Conservation (phyloP, 53 echinoderm and acorn worm genomes). For the Actinopyga echinites region DNA sequence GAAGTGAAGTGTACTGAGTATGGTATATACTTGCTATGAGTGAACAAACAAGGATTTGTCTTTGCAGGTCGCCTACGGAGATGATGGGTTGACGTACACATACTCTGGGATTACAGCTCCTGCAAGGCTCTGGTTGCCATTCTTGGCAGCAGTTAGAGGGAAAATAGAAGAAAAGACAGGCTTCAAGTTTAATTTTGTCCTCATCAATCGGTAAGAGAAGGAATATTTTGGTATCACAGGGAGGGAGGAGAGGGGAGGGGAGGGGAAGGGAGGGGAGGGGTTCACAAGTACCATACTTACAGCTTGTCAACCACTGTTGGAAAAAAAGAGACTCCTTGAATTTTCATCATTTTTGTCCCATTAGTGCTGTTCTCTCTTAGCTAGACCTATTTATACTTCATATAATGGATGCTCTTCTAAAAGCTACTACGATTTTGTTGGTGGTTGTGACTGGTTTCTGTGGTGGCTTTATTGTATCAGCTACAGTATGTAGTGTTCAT, state of each 20-base stretch:
- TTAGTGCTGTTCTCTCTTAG: no score
- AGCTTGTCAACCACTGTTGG: background rate
- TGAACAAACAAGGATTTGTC: background rate
- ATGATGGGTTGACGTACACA: conserved; percentile 73
- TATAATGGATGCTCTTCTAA: background rate
- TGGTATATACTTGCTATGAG: background rate
- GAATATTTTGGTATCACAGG: no score
- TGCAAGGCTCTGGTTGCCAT: conserved; percentile 82
- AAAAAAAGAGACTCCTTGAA: no score
- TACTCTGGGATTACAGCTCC: conserved; percentile 84
- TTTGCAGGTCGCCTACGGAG: conserved; percentile 82
- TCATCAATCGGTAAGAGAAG: conserved; percentile 75
- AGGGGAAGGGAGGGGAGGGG: background rate
- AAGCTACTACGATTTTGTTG: no score
- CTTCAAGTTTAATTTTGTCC: conserved; percentile 80
- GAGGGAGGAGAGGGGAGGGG: no score
- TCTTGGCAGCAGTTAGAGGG: conserved; percentile 60
- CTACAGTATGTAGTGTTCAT: no score
- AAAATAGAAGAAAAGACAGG: conserved; percentile 69
- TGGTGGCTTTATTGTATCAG: no score
- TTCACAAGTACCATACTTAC: background rate
- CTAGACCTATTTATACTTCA: background rate
- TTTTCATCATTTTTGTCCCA: no score
- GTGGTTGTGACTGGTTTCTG: no score
- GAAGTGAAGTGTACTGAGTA: background rate